Evolutionary conservation across 23 tunicate species (phyloP).

Genomic region (Botrylloides violaceus): DNA sequence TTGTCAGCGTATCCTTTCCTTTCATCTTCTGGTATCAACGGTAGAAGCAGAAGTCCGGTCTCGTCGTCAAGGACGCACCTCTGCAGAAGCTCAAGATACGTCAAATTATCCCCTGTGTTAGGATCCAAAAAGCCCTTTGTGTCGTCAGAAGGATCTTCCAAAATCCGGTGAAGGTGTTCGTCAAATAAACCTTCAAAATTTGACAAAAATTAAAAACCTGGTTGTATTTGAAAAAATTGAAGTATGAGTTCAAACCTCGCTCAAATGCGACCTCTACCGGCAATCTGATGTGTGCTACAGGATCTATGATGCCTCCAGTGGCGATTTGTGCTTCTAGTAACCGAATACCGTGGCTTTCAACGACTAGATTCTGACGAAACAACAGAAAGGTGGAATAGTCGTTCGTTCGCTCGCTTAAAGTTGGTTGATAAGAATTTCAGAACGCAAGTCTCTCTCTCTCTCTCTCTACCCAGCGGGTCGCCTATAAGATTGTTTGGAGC

Average conservation of each 20-base stretch:
- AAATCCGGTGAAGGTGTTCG: constrained; percentile 59
- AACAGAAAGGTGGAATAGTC: not conserved
- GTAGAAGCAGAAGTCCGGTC: constrained; percentile 66
- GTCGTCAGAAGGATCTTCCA: constrained; percentile 86
- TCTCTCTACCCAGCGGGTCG: too few relatives aligned
- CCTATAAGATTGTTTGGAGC: too few relatives aligned
- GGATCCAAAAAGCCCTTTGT: constrained; percentile 97
- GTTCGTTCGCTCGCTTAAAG: too few relatives aligned
- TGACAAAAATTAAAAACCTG: not conserved
- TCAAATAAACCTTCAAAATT: constrained; percentile 73
- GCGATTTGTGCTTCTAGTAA: constrained; percentile 96
- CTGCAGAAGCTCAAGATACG: constrained; percentile 78
- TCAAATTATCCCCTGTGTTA: constrained; percentile 86
- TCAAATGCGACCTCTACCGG: constrained; percentile 94
- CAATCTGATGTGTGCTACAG: constrained; percentile 75
- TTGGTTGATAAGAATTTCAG: too few relatives aligned
- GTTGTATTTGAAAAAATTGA: too few relatives aligned
- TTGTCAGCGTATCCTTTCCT: constrained; percentile 27
- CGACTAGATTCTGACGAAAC: constrained; percentile 62
- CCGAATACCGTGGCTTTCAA: constrained; percentile 93
- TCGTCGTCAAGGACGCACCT: constrained; percentile 82
- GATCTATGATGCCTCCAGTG: constrained; percentile 98
- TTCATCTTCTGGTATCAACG: constrained; percentile 50
- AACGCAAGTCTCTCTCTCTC: too few relatives aligned
- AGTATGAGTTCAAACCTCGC: too few relatives aligned